phyloP scores from a whole-genome alignment of 2,888 invertebrate species.

The Meghimatium bilineatum region DNA sequence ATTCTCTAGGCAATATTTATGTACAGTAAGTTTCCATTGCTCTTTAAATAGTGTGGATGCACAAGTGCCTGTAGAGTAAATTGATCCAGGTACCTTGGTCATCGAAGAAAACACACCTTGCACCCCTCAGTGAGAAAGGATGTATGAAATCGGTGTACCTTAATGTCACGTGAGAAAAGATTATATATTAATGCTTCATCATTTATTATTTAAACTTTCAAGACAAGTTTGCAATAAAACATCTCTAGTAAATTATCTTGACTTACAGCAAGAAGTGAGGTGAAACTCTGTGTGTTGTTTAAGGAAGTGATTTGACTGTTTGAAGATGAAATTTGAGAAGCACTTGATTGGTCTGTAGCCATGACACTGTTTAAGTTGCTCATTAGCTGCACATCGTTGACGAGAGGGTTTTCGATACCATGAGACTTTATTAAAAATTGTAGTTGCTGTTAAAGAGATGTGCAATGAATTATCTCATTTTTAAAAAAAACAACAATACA shows the following conservation, averaged over 20 bases:
- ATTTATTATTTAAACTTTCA: no score
- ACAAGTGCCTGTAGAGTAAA: no score
- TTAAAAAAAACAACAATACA: background rate
- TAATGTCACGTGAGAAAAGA: no score
- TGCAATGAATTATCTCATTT: background rate
- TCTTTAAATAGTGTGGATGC: no score
- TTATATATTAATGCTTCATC: no score
- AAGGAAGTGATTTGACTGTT: constrained; percentile 1
- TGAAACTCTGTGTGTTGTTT: constrained; percentile 18
- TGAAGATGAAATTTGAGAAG: background rate
- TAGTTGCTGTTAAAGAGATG: constrained; percentile 38
- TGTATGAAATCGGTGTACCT: no score
- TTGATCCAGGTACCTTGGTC: no score
- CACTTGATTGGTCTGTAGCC: constrained; percentile 7
- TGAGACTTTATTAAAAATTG: constrained; percentile 35
- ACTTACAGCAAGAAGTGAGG: constrained; percentile 19
- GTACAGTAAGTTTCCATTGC: no score
- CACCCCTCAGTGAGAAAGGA: no score
- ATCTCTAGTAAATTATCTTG: background rate
- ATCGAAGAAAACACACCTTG: no score
- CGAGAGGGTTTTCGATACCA: constrained; percentile 36
- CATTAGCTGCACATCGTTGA: constrained; percentile 13
- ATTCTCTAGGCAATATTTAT: no score
- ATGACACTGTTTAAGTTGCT: constrained; percentile 29
- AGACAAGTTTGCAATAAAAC: background rate